Evolutionary conservation across 2,888 invertebrate genomes (phyloP).

Genomic region (Autographa pulchrina): DNA sequence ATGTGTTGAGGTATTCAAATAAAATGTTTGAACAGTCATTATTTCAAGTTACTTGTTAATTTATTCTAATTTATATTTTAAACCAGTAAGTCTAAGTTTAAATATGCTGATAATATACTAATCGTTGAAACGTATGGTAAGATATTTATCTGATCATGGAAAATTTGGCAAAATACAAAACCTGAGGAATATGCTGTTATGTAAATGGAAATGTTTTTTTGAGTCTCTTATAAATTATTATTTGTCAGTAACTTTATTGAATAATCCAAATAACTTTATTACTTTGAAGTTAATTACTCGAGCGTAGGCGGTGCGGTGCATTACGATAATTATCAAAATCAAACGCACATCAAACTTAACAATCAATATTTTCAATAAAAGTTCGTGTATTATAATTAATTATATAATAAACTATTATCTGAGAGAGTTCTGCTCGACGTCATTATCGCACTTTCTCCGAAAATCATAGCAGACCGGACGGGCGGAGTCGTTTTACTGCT

Average conservation of each 20-base stretch:
- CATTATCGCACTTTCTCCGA: conserved; percentile 59
- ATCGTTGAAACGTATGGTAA: too few species aligned
- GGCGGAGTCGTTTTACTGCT: conserved; percentile 39
- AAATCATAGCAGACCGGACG: conserved; percentile 58
- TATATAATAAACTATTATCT: conserved; percentile 55
- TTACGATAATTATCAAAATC: conserved; percentile 36
- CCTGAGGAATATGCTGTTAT: not conserved
- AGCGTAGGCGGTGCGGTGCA: conserved; percentile 25
- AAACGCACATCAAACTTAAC: conserved; percentile 25
- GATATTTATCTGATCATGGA: not conserved
- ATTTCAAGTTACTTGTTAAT: too few species aligned
- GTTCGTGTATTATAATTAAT: conserved; percentile 47
- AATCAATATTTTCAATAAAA: conserved; percentile 49
- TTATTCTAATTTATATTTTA: not conserved
- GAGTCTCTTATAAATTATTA: not conserved
- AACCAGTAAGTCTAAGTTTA: not conserved
- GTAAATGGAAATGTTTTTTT: not conserved
- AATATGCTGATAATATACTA: too few species aligned
- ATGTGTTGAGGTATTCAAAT: not conserved
- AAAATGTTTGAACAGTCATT: not conserved
- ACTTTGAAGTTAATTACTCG: conserved; percentile 23
- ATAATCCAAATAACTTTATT: conserved; percentile 16
- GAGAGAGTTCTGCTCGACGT: conserved; percentile 55
- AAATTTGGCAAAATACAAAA: not conserved
- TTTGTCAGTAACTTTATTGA: not conserved